These are phyloP conservation scores for Papilio demoleus DNA, from an alignment of 2,888 invertebrate species.

Conservation along the genomic window DNA sequence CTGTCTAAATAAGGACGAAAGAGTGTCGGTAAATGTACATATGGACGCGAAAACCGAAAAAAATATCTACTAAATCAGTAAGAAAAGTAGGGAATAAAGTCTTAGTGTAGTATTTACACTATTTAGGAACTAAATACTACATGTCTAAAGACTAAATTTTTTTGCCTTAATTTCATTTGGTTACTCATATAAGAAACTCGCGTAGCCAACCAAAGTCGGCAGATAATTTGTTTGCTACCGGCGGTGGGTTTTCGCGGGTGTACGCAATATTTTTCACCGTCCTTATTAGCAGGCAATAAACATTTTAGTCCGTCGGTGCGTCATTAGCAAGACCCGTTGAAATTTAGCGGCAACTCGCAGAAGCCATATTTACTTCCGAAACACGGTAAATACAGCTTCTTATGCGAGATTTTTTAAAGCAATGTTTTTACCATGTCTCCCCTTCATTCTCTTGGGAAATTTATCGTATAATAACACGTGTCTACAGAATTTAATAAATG, in stretches of 20 bases:
- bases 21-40: too few relatives aligned
- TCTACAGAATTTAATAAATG: too few relatives aligned
- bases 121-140: too few relatives aligned
- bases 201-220: background rate
- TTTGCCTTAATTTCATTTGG: too few relatives aligned
- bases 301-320: conserved; percentile 48
- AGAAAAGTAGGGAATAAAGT: too few relatives aligned
- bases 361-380: conserved; percentile 45
- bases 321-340: conserved; percentile 50
- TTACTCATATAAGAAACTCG: too few relatives aligned
- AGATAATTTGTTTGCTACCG: conserved; percentile 44
- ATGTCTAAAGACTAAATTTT: too few relatives aligned
- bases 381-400: conserved; percentile 21
- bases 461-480: too few relatives aligned
- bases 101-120: too few relatives aligned
- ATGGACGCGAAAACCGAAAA: too few relatives aligned
- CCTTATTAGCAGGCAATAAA: conserved; percentile 35
- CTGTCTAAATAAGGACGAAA: too few relatives aligned
- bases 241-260: conserved; percentile 49
- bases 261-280: conserved; percentile 53
- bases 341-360: conserved; percentile 55
- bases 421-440: background rate
- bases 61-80: too few relatives aligned
- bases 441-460: background rate
- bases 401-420: background rate